Base-by-base conservation (phyloP, 2,797 vertebrate species). In the Acridotheres tristis region DNA sequence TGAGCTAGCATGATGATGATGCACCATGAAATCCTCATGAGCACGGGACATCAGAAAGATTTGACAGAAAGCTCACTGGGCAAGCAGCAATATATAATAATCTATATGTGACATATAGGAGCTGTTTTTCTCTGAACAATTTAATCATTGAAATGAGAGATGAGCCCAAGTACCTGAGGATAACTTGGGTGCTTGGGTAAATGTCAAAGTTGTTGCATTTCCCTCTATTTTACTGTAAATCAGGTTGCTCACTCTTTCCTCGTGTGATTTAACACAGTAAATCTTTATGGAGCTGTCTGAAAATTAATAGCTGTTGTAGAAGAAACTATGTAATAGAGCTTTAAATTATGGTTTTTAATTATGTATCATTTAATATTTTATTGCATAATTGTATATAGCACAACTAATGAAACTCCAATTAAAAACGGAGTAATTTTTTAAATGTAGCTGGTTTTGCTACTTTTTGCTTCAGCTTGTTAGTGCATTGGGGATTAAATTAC, bases 101-200 rank as follows among this genome's bases (percentile, higher is more conserved):
- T 95, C 90, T 89, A 75, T 96, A 79, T 67, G 42, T 93, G 95
- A 94, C 48, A 42, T 68, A 43, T 4, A 66, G 77, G 90, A 94
- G 73, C 85, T 95, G 85, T 36, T 97, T 96, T 97, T 75, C 80
- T 90, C 88, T 92, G 89, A 94, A 97, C 90, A 96, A 29, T 95
- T 97, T 97, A 73, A 96, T 97, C 32, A 61, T 66, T 87, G 68
- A 95, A 97, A 86, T 96, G 94, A 97, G 96, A 96, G 90, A 96
- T 76, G 96, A 96, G 80, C 48, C 94, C 61, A 36, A n/a, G 80
- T 79, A 72, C 88, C 93, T 89, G 78, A 95, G 97, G 89, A 94
- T 93, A 94, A 85, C 94, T 91, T 82, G 85, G 90, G 51, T 95
- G 55, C 91, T 88, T 97, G 80, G 85, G 92, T 96, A 97, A 96